Conservation (phyloP, 2,113 vertebrate species). For the Actenoides hombroni region DNA sequence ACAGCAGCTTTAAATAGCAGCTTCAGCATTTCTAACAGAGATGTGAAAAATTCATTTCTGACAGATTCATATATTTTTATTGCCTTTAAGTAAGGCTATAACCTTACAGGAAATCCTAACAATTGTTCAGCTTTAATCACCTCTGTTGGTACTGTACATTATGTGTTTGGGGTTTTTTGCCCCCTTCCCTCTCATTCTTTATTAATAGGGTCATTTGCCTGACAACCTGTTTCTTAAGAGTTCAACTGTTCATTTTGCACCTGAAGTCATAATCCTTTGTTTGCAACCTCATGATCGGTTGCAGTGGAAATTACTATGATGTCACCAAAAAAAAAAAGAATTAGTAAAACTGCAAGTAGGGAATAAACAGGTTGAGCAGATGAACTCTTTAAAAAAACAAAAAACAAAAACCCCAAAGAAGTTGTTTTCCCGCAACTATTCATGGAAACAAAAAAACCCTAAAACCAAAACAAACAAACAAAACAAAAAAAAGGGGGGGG, state of each 20-base stretch:
- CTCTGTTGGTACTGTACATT: neutral
- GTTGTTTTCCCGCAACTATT: neutral
- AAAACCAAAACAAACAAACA: neutral
- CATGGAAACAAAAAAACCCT: neutral
- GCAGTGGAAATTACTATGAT: conserved; percentile 21
- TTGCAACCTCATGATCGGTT: neutral
- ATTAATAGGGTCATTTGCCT: neutral
- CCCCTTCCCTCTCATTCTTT: neutral
- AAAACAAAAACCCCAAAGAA: neutral
- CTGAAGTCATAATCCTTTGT: conserved; percentile 16
- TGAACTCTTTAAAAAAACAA: neutral
- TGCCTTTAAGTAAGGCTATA: neutral
- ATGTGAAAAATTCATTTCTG: neutral
- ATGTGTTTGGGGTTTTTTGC: neutral
- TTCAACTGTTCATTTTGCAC: neutral
- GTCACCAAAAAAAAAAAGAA: neutral
- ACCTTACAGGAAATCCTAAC: neutral
- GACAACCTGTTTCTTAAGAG: conserved; percentile 2
- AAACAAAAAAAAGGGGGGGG: neutral
- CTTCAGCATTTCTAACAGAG: neutral
- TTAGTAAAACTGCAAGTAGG: neutral
- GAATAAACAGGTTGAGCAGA: conserved; percentile 27
- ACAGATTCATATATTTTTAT: neutral
- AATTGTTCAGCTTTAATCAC: neutral
- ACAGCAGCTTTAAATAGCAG: neutral